These are phyloP conservation scores for Myrmophylax atrothorax DNA, from an alignment of 2,113 vertebrate genomes.

Conservation along the genomic window DNA sequence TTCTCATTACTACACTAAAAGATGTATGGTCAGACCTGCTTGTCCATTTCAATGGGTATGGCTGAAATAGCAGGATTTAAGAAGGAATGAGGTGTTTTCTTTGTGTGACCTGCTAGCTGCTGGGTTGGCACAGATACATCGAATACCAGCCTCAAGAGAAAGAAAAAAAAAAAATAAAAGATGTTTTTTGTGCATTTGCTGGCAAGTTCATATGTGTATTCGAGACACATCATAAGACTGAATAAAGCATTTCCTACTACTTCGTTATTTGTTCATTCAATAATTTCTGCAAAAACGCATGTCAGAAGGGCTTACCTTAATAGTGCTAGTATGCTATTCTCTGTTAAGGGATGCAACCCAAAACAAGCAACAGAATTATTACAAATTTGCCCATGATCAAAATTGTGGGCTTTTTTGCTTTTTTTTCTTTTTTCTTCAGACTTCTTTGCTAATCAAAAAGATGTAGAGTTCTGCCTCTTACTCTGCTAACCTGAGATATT, in stretches of 20 bases:
- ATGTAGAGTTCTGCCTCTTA: neutral
- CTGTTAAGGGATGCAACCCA: neutral
- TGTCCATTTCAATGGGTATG: neutral
- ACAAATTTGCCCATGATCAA: neutral
- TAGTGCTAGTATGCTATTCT: neutral
- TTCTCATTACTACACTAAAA: neutral
- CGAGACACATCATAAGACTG: neutral
- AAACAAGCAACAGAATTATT: neutral
- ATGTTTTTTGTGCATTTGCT: neutral
- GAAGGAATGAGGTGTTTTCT: neutral
- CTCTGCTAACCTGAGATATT: neutral
- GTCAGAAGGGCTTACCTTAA: neutral
- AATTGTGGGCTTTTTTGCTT: fast-evolving
- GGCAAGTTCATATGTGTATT: neutral
- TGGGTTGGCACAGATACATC: neutral
- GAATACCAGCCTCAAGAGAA: fast-evolving
- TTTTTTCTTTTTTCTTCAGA: neutral
- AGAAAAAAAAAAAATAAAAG: neutral
- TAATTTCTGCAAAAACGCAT: neutral
- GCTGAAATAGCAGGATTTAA: neutral
- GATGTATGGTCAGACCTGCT: neutral
- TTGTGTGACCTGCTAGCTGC: neutral
- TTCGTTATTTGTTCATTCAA: neutral
- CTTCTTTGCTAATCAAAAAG: neutral
- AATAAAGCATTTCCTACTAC: neutral